Conservation (phyloP, 2,888 invertebrate genomes). For the Macrophya alboannulata region DNA sequence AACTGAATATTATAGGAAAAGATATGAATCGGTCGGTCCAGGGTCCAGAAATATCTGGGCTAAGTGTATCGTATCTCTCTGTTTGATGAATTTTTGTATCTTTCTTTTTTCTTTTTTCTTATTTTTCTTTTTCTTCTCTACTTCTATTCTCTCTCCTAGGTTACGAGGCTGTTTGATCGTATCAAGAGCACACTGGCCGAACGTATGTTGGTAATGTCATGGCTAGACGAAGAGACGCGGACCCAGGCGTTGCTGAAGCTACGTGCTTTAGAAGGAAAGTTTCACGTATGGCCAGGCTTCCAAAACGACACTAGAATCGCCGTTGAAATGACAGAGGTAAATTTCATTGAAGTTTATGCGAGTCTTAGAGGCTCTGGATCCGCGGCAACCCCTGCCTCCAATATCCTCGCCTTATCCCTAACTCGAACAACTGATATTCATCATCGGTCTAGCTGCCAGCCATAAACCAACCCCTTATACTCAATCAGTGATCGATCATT, state of each 20-base stretch:
- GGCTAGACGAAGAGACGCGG: constrained; percentile 80
- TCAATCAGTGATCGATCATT: constrained; percentile 16
- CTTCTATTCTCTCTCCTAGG: constrained; percentile 64
- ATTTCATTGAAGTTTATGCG: not conserved
- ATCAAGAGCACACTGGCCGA: constrained; percentile 79
- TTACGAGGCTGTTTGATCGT: constrained; percentile 77
- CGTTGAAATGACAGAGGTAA: constrained; percentile 75
- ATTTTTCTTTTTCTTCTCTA: constrained; percentile 26
- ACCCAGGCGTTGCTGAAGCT: constrained; percentile 79
- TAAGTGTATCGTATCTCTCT: not conserved
- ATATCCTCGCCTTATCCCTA: constrained; percentile 28
- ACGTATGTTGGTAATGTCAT: constrained; percentile 78
- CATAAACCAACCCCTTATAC: constrained; percentile 9
- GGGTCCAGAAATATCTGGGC: not conserved
- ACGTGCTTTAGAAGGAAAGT: constrained; percentile 78
- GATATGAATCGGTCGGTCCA: not conserved
- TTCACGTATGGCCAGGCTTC: constrained; percentile 79
- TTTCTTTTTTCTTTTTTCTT: constrained; percentile 7
- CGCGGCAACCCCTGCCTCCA: not conserved
- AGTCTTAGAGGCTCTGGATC: not conserved
- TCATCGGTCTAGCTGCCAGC: constrained; percentile 19
- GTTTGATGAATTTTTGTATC: not conserved
- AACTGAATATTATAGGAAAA: not conserved
- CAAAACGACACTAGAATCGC: constrained; percentile 74
- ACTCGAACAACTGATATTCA: constrained; percentile 33